Percentiles rank a stretch among this genome's conserved stretches.
phyloP scores from a whole-genome alignment of 2,113 vertebrate species.

The Varanus salvator region DNA sequence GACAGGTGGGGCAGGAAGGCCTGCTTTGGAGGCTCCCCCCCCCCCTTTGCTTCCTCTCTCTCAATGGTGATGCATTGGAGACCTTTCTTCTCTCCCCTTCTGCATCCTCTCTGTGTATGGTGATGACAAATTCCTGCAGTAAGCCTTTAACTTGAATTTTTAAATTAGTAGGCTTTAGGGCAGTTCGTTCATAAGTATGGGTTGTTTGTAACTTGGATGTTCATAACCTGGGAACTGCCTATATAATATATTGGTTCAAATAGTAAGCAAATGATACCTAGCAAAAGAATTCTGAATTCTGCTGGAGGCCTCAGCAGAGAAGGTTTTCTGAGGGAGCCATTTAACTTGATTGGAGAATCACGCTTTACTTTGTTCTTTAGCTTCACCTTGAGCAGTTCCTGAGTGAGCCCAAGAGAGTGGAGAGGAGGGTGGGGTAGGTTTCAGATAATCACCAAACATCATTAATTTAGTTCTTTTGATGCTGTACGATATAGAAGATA shows the following conservation, averaged over 20 bases:
- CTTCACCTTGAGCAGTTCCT: not conserved
- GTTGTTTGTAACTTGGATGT: too few relatives aligned
- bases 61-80: too few relatives aligned
- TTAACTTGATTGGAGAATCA: not conserved
- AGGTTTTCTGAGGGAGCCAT: not conserved
- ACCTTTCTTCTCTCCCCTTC: too few relatives aligned
- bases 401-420: not conserved
- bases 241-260: not conserved
- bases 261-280: not conserved
- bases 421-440: not conserved
- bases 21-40: too few relatives aligned
- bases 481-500: not conserved
- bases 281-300: not conserved
- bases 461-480: not conserved
- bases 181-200: too few relatives aligned
- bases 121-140: too few relatives aligned
- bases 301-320: not conserved
- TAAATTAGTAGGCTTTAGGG: too few relatives aligned
- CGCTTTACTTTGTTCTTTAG: not conserved
- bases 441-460: not conserved
- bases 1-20: too few relatives aligned
- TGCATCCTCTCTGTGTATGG: too few relatives aligned
- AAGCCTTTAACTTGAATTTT: too few relatives aligned
- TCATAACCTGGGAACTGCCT: too few relatives aligned
- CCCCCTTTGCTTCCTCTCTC: too few relatives aligned